Conservation (phyloP, 2,888 invertebrate species). For the Drosophila diplacantha region DNA sequence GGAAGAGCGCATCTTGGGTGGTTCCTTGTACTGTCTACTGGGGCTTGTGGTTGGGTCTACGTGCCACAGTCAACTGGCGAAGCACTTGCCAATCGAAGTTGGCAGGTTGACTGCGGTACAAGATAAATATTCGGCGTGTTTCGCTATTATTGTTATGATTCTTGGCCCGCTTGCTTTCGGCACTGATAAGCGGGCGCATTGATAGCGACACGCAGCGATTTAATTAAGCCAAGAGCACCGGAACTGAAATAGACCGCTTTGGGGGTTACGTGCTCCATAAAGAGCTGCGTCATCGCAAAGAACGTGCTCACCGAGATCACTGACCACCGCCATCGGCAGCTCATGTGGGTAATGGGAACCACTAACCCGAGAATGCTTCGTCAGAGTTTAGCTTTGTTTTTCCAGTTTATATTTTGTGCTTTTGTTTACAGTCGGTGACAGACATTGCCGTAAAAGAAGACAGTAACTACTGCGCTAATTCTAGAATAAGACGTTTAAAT, state of each 20-base stretch:
- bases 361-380: not conserved
- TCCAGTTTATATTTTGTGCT: not conserved
- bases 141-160: slow-evolving; percentile 10
- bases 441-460: not conserved
- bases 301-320: slow-evolving; percentile 27
- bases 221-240: slow-evolving; percentile 51
- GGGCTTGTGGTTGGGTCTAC: slow-evolving; percentile 40
- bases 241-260: slow-evolving; percentile 9
- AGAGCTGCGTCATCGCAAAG: slow-evolving; percentile 17
- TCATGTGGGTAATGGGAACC: slow-evolving; percentile 5
- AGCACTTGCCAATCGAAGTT: slow-evolving; percentile 17
- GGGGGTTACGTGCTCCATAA: slow-evolving; percentile 10
- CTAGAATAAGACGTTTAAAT: not conserved
- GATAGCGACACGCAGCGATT: slow-evolving; percentile 48
- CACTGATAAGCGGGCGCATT: slow-evolving; percentile 49
- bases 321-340: slow-evolving; percentile 14
- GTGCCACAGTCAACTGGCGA: slow-evolving; percentile 48
- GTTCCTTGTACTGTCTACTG: not conserved
- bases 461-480: not conserved
- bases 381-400: not conserved
- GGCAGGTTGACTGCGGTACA: slow-evolving; percentile 33
- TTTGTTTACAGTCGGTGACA: not conserved
- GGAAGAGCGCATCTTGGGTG: slow-evolving; percentile 34
- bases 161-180: slow-evolving; percentile 4
- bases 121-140: slow-evolving; percentile 44